Evolutionary conservation across 2,888 invertebrate species (phyloP), one percentile per base, ranked within the genome.

Genomic region (Strigamia transsilvanica): DNA sequence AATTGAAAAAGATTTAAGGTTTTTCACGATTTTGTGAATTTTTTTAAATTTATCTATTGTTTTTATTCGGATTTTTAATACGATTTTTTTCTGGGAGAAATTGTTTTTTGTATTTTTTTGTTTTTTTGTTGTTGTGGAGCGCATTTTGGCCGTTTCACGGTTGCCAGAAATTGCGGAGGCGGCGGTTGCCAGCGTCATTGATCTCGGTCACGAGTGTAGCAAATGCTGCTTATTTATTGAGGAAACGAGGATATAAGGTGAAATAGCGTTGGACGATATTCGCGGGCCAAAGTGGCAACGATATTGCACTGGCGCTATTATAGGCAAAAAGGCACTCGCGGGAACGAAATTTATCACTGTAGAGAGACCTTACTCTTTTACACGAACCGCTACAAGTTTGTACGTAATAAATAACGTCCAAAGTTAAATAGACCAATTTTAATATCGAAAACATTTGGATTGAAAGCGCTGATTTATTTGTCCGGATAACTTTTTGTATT

Each of bases 151-250:
- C 51, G 51, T 46, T 46, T 46, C 61, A 61, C 61, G 21, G n/a
- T 61, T 61, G 61, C 61, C 6, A 15, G 10, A 61, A 18, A 61
- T 27, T 66, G 61, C 61, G 61, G 61, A 66, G 61, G 5, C n/a
- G 32, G 73, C 32, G 73, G 73, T 73, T 73, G 12, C 13, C 12
- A 32, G 73, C 73, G 32, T 73, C 73, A 73, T 73, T 73, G 73
- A 73, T 73, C 32, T 12, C 73, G 73, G 73, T 73, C 73, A 73
- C 73, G 73, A 73, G 73, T 73, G 73, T 23, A 32, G 73, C 73
- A 32, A 73, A 73, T 32, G 73, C 73, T 73, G 73, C 73, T 73
- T 73, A 73, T 73, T 73, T 73, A 73, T 73, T 73, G 73, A 73
- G 73, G 73, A 73, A 73, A 73, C 27, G 32, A 32, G 73, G 73